A percentile compares a stretch with the other conserved stretches of the same genome.
Evolutionary conservation across 2,888 invertebrate genomes (phyloP).

Genomic region (Schizotus pectinicornis): DNA sequence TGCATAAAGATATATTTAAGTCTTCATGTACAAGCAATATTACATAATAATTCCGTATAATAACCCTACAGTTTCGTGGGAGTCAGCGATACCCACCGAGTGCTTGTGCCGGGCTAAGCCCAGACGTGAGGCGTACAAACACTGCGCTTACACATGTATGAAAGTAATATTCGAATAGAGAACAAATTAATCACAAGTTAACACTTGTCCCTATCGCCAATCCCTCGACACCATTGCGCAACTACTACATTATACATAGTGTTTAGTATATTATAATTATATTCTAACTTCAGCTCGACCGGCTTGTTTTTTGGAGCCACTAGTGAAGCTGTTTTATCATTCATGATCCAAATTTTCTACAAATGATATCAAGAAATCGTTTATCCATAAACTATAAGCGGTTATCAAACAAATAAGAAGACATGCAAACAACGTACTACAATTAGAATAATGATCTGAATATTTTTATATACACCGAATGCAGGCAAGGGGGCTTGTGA

Average conservation of each 20-base stretch:
- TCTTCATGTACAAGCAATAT: constrained; percentile 79
- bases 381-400: constrained; percentile 55
- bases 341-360: constrained; percentile 44
- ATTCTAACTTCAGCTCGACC: constrained; percentile 49
- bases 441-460: constrained; percentile 45
- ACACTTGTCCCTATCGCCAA: constrained; percentile 57
- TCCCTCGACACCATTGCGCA: constrained; percentile 56
- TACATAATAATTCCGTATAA: constrained; percentile 66
- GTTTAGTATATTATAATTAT: constrained; percentile 51
- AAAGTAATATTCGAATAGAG: constrained; percentile 55
- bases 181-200: constrained; percentile 56
- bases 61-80: constrained; percentile 58
- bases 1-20: constrained; percentile 80
- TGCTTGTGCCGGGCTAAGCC: constrained; percentile 49
- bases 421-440: constrained; percentile 55
- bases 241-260: constrained; percentile 54
- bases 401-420: constrained; percentile 53
- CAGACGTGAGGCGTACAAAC: constrained; percentile 49
- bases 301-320: constrained; percentile 40
- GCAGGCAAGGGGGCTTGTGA: constrained; percentile 42
- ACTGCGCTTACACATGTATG: constrained; percentile 54
- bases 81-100: constrained; percentile 54
- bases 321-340: constrained; percentile 45
- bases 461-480: constrained; percentile 53
- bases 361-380: constrained; percentile 44